A percentile compares a stretch with the other conserved stretches of the same genome.
These are phyloP conservation scores for Riptortus pedestris DNA, from an alignment of 1,140 invertebrate genomes.

Conservation along the genomic window DNA sequence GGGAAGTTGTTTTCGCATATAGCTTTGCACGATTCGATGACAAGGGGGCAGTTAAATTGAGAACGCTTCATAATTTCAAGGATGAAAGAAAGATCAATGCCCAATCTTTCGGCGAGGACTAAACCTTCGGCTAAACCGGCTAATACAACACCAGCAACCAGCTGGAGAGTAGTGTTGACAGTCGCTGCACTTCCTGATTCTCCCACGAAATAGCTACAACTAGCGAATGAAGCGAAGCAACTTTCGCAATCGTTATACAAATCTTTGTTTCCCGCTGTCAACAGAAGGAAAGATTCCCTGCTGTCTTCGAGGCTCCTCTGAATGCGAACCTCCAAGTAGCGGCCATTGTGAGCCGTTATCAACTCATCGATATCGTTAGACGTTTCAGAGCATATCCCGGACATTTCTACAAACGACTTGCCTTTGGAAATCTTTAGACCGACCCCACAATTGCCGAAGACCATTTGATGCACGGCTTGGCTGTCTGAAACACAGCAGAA, in stretches of 20 bases:
- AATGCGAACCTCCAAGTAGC: conserved; percentile 81
- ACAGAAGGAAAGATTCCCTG: conserved; percentile 55
- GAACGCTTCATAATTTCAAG: conserved; percentile 81
- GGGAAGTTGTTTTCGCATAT: conserved; percentile 72
- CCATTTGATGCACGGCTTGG: conserved; percentile 79
- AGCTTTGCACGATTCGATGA: conserved; percentile 73
- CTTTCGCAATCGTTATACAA: conserved; percentile 89
- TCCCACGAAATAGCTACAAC: conserved; percentile 34
- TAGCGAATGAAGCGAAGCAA: conserved; percentile 52
- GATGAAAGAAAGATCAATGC: conserved; percentile 78
- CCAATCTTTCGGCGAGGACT: conserved; percentile 83
- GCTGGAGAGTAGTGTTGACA: conserved; percentile 85
- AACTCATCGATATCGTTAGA: conserved; percentile 81
- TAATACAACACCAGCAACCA: conserved; percentile 74
- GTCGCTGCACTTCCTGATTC: conserved; percentile 87
- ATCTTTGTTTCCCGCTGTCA: conserved; percentile 76
- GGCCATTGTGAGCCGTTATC: conserved; percentile 52
- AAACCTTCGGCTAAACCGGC: conserved; percentile 84
- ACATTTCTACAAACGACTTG: conserved; percentile 94
- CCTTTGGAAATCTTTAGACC: conserved; percentile 64
- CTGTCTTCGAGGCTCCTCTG: conserved; percentile 80
- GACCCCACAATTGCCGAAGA: conserved; percentile 92
- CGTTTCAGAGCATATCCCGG: conserved; percentile 85
- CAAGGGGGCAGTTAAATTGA: conserved; percentile 64
- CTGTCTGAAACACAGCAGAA: conserved; percentile 92